Evolutionary conservation across 1,140 invertebrate species (phyloP).

Genomic region (Drosophila funebris): DNA sequence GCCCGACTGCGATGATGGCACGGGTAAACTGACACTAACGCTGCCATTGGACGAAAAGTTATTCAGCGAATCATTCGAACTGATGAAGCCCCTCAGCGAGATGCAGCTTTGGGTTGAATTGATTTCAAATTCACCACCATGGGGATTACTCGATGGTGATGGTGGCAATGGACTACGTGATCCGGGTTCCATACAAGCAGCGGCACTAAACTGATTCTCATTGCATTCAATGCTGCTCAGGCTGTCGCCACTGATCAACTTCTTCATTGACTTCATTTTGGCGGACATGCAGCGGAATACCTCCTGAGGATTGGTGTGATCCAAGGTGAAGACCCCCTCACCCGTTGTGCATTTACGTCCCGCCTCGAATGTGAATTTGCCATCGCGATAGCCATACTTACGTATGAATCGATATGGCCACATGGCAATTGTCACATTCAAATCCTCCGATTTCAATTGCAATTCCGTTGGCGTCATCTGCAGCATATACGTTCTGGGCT

Average conservation of each 20-base stretch:
- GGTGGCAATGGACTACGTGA: conserved; percentile 90
- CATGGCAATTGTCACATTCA: conserved; percentile 87
- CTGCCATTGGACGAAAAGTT: conserved; percentile 52
- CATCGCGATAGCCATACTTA: conserved; percentile 91
- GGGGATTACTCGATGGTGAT: conserved; percentile 86
- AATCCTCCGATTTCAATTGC: conserved; percentile 88
- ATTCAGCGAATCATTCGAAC: conserved; percentile 78
- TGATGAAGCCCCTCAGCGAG: conserved; percentile 71
- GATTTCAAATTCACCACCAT: conserved; percentile 62
- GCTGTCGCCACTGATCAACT: conserved; percentile 88
- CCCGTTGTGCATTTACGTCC: conserved; percentile 94
- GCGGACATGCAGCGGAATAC: conserved; percentile 91
- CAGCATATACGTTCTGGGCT: conserved; percentile 89
- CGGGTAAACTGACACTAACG: conserved; percentile 34
- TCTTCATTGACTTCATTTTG: conserved; percentile 94
- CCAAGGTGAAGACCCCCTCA: conserved; percentile 92
- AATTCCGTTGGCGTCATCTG: conserved; percentile 89
- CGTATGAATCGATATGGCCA: conserved; percentile 95
- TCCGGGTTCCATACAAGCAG: conserved; percentile 89
- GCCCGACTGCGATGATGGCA: conserved; percentile 31
- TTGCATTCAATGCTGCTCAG: conserved; percentile 88
- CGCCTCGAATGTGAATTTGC: conserved; percentile 95
- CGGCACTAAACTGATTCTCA: conserved; percentile 90
- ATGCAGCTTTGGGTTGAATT: conserved; percentile 72
- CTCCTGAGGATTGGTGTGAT: conserved; percentile 91